These are phyloP conservation scores for Homarus gammarus DNA, from an alignment of 2,888 invertebrate species.

Conservation along the genomic window DNA sequence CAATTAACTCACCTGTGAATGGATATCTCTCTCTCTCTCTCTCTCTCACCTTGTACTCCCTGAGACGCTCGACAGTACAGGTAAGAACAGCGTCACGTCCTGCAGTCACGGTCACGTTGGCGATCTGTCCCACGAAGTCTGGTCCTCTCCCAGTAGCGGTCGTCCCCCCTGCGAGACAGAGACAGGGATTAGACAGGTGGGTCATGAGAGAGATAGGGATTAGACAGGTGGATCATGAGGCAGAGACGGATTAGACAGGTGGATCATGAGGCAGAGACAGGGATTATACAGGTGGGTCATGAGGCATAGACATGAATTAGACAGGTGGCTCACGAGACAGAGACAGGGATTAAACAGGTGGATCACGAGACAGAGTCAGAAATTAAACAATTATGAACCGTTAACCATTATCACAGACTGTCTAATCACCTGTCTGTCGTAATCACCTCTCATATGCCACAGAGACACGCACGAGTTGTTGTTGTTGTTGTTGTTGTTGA, in stretches of 20 bases:
- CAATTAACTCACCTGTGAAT: too few species aligned
- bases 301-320: too few species aligned
- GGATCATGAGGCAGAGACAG: slow-evolving; percentile 1
- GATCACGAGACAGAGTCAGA: too few species aligned
- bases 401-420: too few species aligned
- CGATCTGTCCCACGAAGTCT: slow-evolving; percentile 91
- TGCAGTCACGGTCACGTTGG: slow-evolving; percentile 93
- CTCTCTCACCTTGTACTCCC: slow-evolving; percentile 88
- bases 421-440: too few species aligned
- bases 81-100: slow-evolving; percentile 92
- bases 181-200: slow-evolving; percentile 1
- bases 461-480: too few species aligned
- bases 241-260: not conserved
- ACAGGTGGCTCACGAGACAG: too few species aligned
- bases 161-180: slow-evolving; percentile 6
- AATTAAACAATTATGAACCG: too few species aligned
- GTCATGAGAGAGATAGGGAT: not conserved
- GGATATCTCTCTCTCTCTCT: not conserved
- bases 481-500: too few species aligned
- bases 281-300: not conserved
- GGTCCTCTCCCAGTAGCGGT: slow-evolving; percentile 81
- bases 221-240: not conserved
- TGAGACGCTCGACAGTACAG: slow-evolving; percentile 93
- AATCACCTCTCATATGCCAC: too few species aligned
- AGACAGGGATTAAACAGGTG: too few species aligned